Evolutionary conservation across 2,113 vertebrate species (phyloP), one percentile per base, ranked within the genome.

Genomic region (Protomyctophum bolini): DNA sequence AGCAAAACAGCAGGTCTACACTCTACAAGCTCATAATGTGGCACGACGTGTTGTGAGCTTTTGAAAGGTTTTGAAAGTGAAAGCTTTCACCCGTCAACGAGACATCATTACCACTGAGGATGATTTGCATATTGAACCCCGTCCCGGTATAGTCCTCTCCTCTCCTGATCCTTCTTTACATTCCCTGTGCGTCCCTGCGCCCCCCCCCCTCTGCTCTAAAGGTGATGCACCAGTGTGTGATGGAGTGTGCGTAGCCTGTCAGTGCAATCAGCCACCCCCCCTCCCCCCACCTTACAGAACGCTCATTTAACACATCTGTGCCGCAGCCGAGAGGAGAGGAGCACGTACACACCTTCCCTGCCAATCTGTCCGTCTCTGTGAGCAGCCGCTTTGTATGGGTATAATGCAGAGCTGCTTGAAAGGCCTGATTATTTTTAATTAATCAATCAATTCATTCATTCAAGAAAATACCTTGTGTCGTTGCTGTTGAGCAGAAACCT

Each of bases 61-160:
- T 41, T 41, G 33, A 41, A 41, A 41, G 33, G 33, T 41, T 41
- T 41, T 41, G 33, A 41, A 4, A 4, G 33, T 41, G 33, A 41
- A 41, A 41, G 33, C n/a, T n/a, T n/a, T n/a, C n/a, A n/a, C n/a
- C n/a, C n/a, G 33, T 6, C 33, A 6, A 41, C 33, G 5, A 41
- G 33, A 41, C 33, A 41, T 41, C 5, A 41, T 41, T 41, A 41
- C 33, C 33, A 4, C 11, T 46, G 56, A 61, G 57, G 54, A 48
- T 41, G 56, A 79, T 89, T 83, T 80, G 50, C 73, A 87, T 82
- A 68, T 77, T 56, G 63, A 66, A 51, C 29, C 29, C 29, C 48
- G 0, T 75, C 75, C 81, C 48, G 15, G 57, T 28, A 8, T 21
- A 70, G 61, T 63, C 68, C 50, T 45, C 12, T 69, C 59, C 66